Evolutionary conservation across 2,888 invertebrate species (phyloP).

Genomic region (Drosophila borealis): DNA sequence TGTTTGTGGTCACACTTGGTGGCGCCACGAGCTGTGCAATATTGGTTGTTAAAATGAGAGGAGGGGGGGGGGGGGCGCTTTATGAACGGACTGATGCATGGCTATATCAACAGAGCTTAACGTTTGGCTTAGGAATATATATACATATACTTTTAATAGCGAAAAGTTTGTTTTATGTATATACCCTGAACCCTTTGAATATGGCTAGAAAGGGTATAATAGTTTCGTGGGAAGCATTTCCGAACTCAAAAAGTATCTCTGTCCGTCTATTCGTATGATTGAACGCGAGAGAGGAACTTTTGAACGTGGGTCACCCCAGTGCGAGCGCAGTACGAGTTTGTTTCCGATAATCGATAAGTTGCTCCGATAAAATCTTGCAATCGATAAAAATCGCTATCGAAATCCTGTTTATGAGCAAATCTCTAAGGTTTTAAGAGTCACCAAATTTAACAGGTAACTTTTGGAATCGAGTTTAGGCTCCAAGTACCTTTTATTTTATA

Average conservation of each 20-base stretch:
- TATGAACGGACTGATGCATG: neutral
- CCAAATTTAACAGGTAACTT: too few species aligned
- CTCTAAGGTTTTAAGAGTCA: too few species aligned
- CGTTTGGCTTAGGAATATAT: neutral
- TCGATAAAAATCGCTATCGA: too few species aligned
- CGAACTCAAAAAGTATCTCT: neutral
- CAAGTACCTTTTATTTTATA: too few species aligned
- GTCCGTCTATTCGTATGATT: too few species aligned
- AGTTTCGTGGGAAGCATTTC: neutral
- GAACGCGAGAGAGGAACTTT: too few species aligned
- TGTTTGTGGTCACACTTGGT: neutral
- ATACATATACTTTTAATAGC: neutral
- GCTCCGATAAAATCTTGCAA: too few species aligned
- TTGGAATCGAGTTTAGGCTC: too few species aligned
- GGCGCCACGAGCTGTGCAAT: slow-evolving; percentile 6
- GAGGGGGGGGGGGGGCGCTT: neutral
- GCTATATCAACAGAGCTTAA: neutral
- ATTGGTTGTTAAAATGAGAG: neutral
- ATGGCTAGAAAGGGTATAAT: neutral
- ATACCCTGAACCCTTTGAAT: neutral
- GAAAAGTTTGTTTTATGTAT: neutral
- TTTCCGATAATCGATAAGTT: too few species aligned
- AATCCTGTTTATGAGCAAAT: too few species aligned
- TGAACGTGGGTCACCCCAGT: too few species aligned
- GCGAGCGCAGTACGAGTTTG: too few species aligned